Conservation (phyloP, 2,888 invertebrate genomes). For the Heliconius ethilla region DNA sequence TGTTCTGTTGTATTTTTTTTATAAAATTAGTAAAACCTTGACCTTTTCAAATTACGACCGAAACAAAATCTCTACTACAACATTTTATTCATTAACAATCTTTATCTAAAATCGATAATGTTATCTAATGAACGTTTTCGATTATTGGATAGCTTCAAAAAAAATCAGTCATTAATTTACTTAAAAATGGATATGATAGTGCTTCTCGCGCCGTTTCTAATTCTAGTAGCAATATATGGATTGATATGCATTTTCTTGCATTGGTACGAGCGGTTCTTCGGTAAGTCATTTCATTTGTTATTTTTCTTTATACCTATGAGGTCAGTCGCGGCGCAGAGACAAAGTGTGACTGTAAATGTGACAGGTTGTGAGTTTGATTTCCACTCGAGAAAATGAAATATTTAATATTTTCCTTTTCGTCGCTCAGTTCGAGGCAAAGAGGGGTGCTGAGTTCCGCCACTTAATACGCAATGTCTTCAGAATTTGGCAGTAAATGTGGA, state of each 20-base stretch:
- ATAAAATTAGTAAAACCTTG: not conserved
- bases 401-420: too few relatives aligned
- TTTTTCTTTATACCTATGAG: not conserved
- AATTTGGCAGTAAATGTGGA: too few relatives aligned
- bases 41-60: not conserved
- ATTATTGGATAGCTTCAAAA: conserved; percentile 6
- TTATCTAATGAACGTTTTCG: not conserved
- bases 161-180: conserved; percentile 14
- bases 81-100: conserved; percentile 2
- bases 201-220: conserved; percentile 10
- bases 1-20: not conserved
- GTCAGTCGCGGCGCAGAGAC: too few relatives aligned
- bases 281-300: not conserved
- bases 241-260: conserved; percentile 12
- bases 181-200: conserved; percentile 19
- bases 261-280: conserved; percentile 12
- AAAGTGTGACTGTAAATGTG: too few relatives aligned
- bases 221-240: conserved; percentile 11
- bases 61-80: not conserved
- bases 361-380: too few relatives aligned
- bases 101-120: conserved; percentile 17
- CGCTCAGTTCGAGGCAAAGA: too few relatives aligned
- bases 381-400: too few relatives aligned
- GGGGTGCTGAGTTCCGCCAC: too few relatives aligned
- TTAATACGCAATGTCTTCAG: too few relatives aligned